Conservation (phyloP, 2,888 invertebrate species). For the Pristionchus entomophagus region DNA sequence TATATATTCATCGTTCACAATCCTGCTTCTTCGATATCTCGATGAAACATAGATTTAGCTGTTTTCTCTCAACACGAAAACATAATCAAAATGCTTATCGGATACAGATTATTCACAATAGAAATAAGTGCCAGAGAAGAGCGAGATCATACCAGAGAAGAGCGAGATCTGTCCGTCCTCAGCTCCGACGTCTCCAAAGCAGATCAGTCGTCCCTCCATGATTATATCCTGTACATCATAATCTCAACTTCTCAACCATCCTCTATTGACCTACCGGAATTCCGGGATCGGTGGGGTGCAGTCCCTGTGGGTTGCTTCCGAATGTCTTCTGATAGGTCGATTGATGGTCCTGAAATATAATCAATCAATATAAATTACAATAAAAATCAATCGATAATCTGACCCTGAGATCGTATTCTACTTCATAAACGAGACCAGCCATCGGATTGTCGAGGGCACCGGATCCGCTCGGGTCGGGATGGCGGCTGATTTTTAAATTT, state of each 20-base stretch:
- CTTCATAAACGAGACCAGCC: background rate
- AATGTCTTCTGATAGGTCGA: background rate
- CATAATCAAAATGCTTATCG: too few relatives aligned
- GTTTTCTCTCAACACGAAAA: too few relatives aligned
- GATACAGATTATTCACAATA: too few relatives aligned
- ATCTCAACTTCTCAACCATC: too few relatives aligned
- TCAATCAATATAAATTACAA: background rate
- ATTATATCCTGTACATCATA: background rate
- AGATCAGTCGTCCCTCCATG: slow-evolving; percentile 28
- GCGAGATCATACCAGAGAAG: background rate
- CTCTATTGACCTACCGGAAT: background rate
- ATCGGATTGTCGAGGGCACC: background rate
- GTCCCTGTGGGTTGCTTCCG: background rate
- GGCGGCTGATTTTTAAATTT: background rate
- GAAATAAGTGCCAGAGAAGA: background rate
- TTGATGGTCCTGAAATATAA: background rate
- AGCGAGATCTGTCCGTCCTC: slow-evolving; percentile 18
- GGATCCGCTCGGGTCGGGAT: background rate
- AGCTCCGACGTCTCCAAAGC: background rate
- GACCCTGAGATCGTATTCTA: slow-evolving; percentile 3
- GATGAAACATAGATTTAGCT: too few relatives aligned
- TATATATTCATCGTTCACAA: too few relatives aligned
- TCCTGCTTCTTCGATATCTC: too few relatives aligned
- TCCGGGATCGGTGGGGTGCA: slow-evolving; percentile 11
- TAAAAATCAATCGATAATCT: background rate